phyloP scores from a whole-genome alignment of 1,140 invertebrate species.

The Diabrotica undecimpunctata region DNA sequence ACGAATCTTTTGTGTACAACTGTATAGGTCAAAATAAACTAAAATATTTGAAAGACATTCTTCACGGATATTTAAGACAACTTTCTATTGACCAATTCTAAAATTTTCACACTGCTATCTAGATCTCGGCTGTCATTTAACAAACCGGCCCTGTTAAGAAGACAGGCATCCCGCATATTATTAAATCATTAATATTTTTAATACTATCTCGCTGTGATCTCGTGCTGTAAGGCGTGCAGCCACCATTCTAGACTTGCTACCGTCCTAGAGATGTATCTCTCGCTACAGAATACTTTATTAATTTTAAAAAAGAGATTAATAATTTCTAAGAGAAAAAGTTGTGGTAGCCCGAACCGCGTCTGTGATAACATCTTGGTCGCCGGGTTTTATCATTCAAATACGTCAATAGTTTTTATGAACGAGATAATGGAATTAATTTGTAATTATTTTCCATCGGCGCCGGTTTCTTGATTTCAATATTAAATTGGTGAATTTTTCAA shows the following conservation, averaged over 20 bases:
- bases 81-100: neutral
- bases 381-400: neutral
- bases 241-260: neutral
- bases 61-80: neutral
- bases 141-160: constrained; percentile 1
- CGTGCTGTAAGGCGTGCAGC: neutral
- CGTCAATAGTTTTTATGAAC: neutral
- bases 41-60: too few species aligned
- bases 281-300: neutral
- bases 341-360: neutral
- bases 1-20: too few species aligned
- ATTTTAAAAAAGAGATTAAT: neutral
- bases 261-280: neutral
- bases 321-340: constrained; percentile 3
- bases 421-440: constrained; percentile 3
- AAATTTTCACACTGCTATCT: constrained; percentile 1
- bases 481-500: too few species aligned
- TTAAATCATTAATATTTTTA: constrained; percentile 3
- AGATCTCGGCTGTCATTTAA: neutral
- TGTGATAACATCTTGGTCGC: neutral
- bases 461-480: too few species aligned
- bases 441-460: neutral
- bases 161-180: neutral
- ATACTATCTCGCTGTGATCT: neutral
- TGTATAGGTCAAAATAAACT: too few species aligned